Base-by-base conservation (phyloP, 2,113 vertebrate genomes). In the Rhea pennata region DNA sequence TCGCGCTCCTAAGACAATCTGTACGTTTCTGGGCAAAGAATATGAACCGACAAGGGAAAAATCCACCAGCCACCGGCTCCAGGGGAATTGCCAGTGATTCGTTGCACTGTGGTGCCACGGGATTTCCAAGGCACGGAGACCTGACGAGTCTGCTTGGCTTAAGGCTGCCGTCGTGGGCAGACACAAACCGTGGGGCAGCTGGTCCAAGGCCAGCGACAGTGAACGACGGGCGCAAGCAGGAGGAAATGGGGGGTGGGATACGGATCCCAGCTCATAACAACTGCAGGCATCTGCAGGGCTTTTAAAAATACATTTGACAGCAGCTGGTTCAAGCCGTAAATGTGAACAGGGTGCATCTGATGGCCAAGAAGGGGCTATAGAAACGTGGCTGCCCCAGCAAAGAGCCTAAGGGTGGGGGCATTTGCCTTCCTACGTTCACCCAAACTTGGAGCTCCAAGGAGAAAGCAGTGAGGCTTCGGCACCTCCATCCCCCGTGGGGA, bases 331-430 rank as follows among this genome's bases (percentile, higher is more conserved):
- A 15, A 56, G 48, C 27, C 71, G 15, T 27, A 15, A 9, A 40
- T 24, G 29, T 10, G 33, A n/a, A 29, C 0, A 8, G 31, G 64
- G n/a, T 20, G 2, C 11, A 54, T 23, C 2, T 8, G 27, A 20
- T 7, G 27, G 48, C 54, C 79, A 27, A 48, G 64, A 15, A 54
- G 27, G 3, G 22, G 66, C 10, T 54, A 48, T 17, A 44, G 36
- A 4, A 6, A 9, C 0, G 0, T 4, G 5, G 12, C 7, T 53
- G 62, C 8, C 19, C 4, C 33, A 50, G 16, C 10, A 24, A 36
- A 21, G 9, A 21, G 54, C 65, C 24, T 20, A 12, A 20, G 10
- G 8, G 2, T 0, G 12, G 48, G 26, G 20, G 0, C 20, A 10
- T 21, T 23, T 33, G 23, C 59, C 19, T 56, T 26, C 16, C 17